Evolutionary conservation across 1,140 invertebrate genomes (phyloP), one percentile per base, ranked within the genome.

Genomic region (Leptinotarsa texana): DNA sequence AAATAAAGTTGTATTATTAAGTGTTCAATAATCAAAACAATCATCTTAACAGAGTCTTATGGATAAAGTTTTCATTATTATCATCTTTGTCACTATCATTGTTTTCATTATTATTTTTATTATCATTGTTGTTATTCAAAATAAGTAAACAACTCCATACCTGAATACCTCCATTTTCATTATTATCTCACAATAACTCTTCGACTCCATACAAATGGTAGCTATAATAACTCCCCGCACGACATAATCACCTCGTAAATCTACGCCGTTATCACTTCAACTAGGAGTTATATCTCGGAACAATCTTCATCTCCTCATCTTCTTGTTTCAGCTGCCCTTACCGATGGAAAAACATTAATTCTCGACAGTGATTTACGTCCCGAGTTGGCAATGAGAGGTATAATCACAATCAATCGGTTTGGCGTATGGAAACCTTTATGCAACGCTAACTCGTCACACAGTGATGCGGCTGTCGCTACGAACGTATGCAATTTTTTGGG

Each of bases 371-470:
- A 92, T 72, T 83, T 85, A 65, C 85, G 86, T 75, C 90, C 92
- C 6, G 80, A 86, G 75, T 83, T 92, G 11, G 88, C 86, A 69
- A 81, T 83, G 21, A 85, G 89, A 77, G 92, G 93, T 61, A 87
- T 91, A 70, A 76, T 93, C 57, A 89, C 89, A 0, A 84, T 87
- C 75, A 89, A 89, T 75, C 78, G 85, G 13, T 80, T 88, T 18
- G 89, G 88, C 13, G 74, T 85, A 47, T 94, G 93, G 93, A 84
- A 85, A 48, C 85, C 91, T 3, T 81, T 89, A 1, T 94, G 92
- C 78, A 57, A n/a, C 13, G 82, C 87, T 66, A 85, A 85, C 71
- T 84, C 86, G 15, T 74, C 77, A 13, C 63, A 77, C 24, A 67
- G 76, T 15, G 76, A 83, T 75, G 70, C 84, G 80, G 61, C 69